Evolutionary conservation across 2,888 invertebrate species (phyloP), one percentile per base, ranked within the genome.

Genomic region (Diplazon laetatorius): DNA sequence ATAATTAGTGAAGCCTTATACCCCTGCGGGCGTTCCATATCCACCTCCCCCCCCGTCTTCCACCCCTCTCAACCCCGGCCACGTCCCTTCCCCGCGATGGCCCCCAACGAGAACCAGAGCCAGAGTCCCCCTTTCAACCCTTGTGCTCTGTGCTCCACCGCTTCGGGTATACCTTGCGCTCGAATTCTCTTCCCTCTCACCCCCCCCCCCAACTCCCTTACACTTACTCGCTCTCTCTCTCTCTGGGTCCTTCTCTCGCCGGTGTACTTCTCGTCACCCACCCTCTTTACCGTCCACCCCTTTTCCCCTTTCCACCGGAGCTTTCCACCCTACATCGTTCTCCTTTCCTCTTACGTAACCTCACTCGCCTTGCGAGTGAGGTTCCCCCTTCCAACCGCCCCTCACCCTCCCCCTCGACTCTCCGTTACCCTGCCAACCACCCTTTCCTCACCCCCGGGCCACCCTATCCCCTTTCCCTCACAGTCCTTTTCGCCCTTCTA

Each of bases 1-100:
- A 90, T 90, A 90, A 90, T 90, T 90, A 90, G 90, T 88, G 90
- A 90, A 90, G 89, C 90, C 90, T 87, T 88, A 87, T 83, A 85
- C 86, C 87, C 86, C 84, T 78, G 84, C 81, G 83, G 82, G 82
- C 79, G 78, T 78, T 74, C 72, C 74, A 80, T 76, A 60, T 72
- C 76, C 30, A 68, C 72, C 78, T 57, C 69, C 57, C 57, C n/a
- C n/a, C n/a, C n/a, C n/a, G n/a, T n/a, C n/a, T n/a, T n/a, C n/a
- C n/a, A n/a, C n/a, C n/a, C n/a, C n/a, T n/a, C n/a, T n/a, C n/a
- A n/a, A n/a, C n/a, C n/a, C n/a, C n/a, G n/a, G n/a, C n/a, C n/a
- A n/a, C n/a, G n/a, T 71, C 69, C 46, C 71, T 60, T 68, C 6
- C 65, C 76, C 37, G 39, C 65, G 76, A 71, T 76, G 76, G 73